A percentile compares a stretch with the other conserved stretches of the same genome.
Conservation (phyloP, 2,113 vertebrate species). For the Guaruba guarouba region DNA sequence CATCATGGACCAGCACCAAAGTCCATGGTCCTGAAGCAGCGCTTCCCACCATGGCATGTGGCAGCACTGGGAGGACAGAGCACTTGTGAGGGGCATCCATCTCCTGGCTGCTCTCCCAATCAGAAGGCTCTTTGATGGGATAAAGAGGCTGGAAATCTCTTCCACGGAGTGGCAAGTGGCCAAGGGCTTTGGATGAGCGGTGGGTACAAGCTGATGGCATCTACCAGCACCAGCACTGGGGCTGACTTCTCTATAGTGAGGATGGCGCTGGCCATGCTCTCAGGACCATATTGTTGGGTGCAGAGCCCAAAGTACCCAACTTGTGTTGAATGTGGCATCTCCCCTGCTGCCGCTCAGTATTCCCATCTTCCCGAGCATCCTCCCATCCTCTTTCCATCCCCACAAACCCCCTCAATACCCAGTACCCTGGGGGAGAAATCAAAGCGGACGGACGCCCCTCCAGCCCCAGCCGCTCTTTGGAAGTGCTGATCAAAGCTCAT, state of each 20-base stretch:
- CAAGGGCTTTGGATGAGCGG: not conserved
- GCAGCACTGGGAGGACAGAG: not conserved
- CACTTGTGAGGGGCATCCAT: fast-evolving
- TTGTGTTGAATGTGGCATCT: fast-evolving
- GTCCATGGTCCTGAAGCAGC: fast-evolving
- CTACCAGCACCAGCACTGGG: not conserved
- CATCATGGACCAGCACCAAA: not conserved
- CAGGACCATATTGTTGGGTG: not conserved
- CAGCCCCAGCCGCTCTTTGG: not conserved
- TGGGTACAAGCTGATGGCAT: not conserved
- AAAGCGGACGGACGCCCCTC: not conserved
- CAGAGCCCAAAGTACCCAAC: not conserved
- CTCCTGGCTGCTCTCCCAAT: not conserved
- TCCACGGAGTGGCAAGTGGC: not conserved
- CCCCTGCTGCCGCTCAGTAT: not conserved
- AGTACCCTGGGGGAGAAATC: not conserved
- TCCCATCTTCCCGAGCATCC: not conserved
- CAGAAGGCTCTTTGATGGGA: fast-evolving
- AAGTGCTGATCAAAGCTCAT: not conserved
- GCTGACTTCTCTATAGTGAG: fast-evolving
- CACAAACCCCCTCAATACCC: not conserved
- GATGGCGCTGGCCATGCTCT: fast-evolving
- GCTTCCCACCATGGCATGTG: not conserved
- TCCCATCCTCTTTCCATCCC: not conserved
- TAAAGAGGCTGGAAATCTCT: not conserved